Conservation (phyloP, 2,888 invertebrate species). For the Polyploca ridens region DNA sequence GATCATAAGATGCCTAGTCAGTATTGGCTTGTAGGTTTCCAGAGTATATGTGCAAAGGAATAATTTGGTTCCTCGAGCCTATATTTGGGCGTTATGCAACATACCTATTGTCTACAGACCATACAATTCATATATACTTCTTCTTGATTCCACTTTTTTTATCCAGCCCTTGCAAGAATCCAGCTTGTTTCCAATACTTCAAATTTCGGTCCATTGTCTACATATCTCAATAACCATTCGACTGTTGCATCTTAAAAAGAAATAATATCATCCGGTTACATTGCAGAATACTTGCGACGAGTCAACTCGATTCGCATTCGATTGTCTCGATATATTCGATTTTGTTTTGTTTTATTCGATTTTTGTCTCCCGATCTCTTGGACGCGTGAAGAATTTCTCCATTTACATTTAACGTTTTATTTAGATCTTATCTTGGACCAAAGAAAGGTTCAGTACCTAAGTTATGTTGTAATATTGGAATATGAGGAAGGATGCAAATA, state of each 20-base stretch:
- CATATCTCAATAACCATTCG: constrained; percentile 21
- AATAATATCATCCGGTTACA: constrained; percentile 45
- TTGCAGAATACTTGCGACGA: constrained; percentile 50
- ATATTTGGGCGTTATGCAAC: too few species aligned
- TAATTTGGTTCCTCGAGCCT: too few species aligned
- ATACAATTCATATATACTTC: too few species aligned
- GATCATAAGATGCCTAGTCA: too few species aligned
- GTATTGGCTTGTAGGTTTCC: too few species aligned
- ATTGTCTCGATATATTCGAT: constrained; percentile 67
- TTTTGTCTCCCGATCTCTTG: constrained; percentile 41
- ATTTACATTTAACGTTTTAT: constrained; percentile 40
- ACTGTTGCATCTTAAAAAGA: constrained; percentile 40
- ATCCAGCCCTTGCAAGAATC: not conserved
- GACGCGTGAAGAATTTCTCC: constrained; percentile 51
- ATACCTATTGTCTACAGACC: too few species aligned
- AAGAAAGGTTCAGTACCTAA: not conserved
- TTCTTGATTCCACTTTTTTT: not conserved
- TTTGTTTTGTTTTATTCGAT: constrained; percentile 61
- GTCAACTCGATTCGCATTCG: constrained; percentile 46
- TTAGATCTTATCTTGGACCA: constrained; percentile 18
- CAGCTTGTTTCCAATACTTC: not conserved
- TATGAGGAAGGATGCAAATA: not conserved
- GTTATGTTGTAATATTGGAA: not conserved
- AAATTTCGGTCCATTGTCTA: not conserved
- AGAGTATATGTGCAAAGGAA: too few species aligned